These are phyloP conservation scores for Mus pahari DNA, from an alignment of 2,113 vertebrate genomes.

Conservation along the genomic window DNA sequence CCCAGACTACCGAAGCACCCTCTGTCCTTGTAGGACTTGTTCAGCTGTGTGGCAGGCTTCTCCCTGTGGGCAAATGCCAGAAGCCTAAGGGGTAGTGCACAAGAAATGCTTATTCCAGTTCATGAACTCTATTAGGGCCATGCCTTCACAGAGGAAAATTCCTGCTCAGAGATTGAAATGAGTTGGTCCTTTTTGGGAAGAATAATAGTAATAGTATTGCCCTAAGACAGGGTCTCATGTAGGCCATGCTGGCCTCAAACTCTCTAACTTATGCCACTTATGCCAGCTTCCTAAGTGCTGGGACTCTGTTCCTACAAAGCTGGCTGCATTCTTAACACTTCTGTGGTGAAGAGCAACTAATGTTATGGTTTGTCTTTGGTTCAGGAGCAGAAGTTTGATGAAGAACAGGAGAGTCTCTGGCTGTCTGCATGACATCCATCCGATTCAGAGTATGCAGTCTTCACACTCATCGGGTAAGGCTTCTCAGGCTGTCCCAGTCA, in stretches of 20 bases:
- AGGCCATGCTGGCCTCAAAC: background rate
- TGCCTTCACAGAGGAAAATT: background rate
- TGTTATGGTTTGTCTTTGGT: conserved; percentile 15
- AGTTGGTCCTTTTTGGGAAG: background rate
- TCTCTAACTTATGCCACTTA: too few relatives aligned
- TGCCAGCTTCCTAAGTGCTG: background rate
- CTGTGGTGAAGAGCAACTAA: background rate
- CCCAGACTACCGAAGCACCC: background rate
- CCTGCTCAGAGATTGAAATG: background rate
- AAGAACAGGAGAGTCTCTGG: conserved; percentile 94
- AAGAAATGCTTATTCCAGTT: background rate
- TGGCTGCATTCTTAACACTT: background rate
- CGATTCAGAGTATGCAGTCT: conserved; percentile 85
- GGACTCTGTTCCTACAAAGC: background rate
- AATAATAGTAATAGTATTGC: background rate
- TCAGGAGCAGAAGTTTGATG: conserved; percentile 94
- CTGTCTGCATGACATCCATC: conserved; percentile 92
- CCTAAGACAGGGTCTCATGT: background rate
- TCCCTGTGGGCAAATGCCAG: background rate
- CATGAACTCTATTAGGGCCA: background rate
- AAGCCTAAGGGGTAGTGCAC: background rate
- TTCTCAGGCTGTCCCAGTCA: background rate
- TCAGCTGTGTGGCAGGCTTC: background rate
- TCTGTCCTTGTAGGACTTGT: accelerated
- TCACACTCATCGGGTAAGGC: conserved; percentile 87